Conservation (phyloP, 1,140 invertebrate species). For the Wasmannia auropunctata region DNA sequence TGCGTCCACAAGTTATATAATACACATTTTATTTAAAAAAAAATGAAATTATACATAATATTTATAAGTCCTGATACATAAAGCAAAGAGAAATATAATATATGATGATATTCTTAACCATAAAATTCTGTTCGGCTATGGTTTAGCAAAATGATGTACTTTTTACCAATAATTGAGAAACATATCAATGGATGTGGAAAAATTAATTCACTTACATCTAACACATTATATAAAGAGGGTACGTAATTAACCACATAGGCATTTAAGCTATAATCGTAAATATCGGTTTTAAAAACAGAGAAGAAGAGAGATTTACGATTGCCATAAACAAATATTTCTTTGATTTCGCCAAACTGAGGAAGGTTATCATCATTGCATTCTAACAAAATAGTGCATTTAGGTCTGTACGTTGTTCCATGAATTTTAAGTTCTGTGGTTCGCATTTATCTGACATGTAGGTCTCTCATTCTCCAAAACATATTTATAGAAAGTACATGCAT, state of each 20-base stretch:
- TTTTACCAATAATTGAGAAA: background rate
- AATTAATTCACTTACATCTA: background rate
- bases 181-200: background rate
- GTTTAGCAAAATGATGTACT: background rate
- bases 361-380: background rate
- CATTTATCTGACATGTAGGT: background rate
- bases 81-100: background rate
- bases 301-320: background rate
- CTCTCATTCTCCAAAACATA: background rate
- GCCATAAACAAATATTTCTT: background rate
- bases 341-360: background rate
- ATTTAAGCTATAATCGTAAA: background rate
- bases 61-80: no score
- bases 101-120: background rate
- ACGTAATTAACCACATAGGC: background rate
- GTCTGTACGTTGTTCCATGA: background rate
- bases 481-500: background rate
- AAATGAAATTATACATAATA: no score
- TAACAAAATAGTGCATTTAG: background rate
- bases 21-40: no score
- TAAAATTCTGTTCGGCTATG: background rate
- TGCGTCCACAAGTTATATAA: no score
- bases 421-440: background rate
- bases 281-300: background rate
- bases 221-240: background rate